Percentiles rank a stretch among this genome's conserved stretches.
These are phyloP conservation scores for Drosophila serrata DNA, from an alignment of 1,140 invertebrate genomes.

Conservation along the genomic window DNA sequence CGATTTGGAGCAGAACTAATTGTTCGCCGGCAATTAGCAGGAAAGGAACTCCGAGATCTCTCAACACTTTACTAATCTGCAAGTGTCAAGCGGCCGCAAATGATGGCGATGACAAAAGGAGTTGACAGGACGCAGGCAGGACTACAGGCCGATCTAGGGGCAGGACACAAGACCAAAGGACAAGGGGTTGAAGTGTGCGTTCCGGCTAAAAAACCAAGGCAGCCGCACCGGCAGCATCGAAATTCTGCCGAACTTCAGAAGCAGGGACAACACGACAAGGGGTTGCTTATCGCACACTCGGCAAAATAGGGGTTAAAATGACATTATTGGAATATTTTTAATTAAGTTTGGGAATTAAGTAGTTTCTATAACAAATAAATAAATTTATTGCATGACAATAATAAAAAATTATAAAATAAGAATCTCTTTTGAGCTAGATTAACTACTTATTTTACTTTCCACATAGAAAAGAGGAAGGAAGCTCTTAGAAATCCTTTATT, in stretches of 20 bases:
- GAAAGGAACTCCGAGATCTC: constrained; percentile 59
- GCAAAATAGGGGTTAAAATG: constrained; percentile 4
- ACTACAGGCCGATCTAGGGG: constrained; percentile 6
- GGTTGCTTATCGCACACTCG: constrained; percentile 53
- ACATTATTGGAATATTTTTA: not conserved
- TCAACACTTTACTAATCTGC: constrained; percentile 83
- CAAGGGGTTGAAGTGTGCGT: constrained; percentile 78
- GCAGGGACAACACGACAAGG: constrained; percentile 33
- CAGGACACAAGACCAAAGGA: constrained; percentile 34
- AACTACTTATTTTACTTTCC: not conserved
- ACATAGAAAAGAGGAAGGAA: not conserved
- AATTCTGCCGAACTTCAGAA: constrained; percentile 63
- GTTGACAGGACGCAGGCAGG: constrained; percentile 55
- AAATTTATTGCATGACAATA: too few species aligned
- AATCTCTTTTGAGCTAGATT: not conserved
- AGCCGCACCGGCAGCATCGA: constrained; percentile 64
- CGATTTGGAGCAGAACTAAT: constrained; percentile 78
- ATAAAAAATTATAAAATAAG: not conserved
- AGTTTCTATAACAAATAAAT: too few species aligned
- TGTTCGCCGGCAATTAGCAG: constrained; percentile 75
- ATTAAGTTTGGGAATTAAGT: not conserved
- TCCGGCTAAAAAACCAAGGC: constrained; percentile 56
- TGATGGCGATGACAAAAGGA: constrained; percentile 65
- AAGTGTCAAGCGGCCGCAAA: constrained; percentile 74
- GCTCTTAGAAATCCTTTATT: not conserved